Evolutionary conservation across 1,140 invertebrate species (phyloP), one percentile per base, ranked within the genome.

Genomic region (Coboldia fuscipes): DNA sequence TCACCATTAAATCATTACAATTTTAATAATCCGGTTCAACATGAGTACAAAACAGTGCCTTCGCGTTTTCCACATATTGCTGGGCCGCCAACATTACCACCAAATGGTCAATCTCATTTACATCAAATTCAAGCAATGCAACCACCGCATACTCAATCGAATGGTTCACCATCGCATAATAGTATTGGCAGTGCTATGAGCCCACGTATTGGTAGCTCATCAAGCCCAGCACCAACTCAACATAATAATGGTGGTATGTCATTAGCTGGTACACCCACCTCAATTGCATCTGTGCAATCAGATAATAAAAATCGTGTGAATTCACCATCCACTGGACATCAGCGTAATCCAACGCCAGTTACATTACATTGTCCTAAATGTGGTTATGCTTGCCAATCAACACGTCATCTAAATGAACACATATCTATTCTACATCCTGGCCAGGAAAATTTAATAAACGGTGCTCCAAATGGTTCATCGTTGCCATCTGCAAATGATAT

Each of bases 341-440:
- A 71, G 41, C 63, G 63, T 4, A 65, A 62, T 21, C 66, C 66
- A 24, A 67, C 68, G 8, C 64, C 64, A 3, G 69, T 68, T 27
- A 68, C 69, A 0, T 61, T 72, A 40, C 75, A 79, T 42, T 83
- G 79, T 50, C 78, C 82, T 38, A 81, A 81, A 44, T 82, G 78
- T 46, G 76, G 77, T 20, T 70, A 66, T 35, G 66, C 80, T 20
- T 80, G 68, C 47, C 75, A 79, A 37, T 74, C 74, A 31, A 66
- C 68, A 8, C 58, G 64, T 12, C 68, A 70, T 41, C 51, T 81
- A 12, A 65, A 67, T 30, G 79, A 83, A 39, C 78, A 82, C 42
- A 62, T 68, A 7, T 66, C 70, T 34, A 60, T 68, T 2, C 70
- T 61, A 32, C 79, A 83, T 44, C 66, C 72, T 1, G 62, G 61